phyloP scores from a whole-genome alignment of 2,113 vertebrate genomes.

The Dasyornis broadbenti region DNA sequence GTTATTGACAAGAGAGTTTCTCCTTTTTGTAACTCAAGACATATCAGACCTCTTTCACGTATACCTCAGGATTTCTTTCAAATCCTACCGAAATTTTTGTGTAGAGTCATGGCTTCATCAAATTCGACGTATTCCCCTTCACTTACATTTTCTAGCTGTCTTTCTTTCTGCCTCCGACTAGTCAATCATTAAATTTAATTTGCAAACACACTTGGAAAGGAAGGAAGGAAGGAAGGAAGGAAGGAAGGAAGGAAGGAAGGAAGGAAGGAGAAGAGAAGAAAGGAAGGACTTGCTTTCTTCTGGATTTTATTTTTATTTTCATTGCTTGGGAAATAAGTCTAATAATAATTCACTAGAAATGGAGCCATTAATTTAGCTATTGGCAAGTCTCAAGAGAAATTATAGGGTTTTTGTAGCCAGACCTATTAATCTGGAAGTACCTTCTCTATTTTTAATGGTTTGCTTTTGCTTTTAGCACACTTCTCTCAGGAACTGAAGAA shows the following conservation, averaged over 20 bases:
- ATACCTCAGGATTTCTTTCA: neutral
- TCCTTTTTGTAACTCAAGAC: neutral
- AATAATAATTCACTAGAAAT: neutral
- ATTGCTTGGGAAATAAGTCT: neutral
- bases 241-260: neutral
- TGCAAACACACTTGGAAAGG: neutral
- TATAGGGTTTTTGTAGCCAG: neutral
- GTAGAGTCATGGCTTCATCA: neutral
- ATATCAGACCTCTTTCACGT: neutral
- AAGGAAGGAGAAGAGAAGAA: too few relatives aligned
- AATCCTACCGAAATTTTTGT: neutral
- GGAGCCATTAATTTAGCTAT: neutral
- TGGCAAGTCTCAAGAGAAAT: neutral
- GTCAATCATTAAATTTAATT: neutral
- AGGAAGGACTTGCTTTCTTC: neutral
- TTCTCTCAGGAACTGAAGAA: neutral
- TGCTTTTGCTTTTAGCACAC: slow-evolving; percentile 12
- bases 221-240: neutral
- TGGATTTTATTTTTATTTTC: neutral
- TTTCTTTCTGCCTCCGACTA: neutral
- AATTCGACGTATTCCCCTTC: neutral
- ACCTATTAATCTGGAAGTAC: neutral
- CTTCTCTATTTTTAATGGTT: slow-evolving; percentile 13
- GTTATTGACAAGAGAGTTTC: neutral
- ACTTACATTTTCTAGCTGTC: neutral